phyloP scores from a whole-genome alignment of 2,797 vertebrate species.

The Mionectes olivaceus region DNA sequence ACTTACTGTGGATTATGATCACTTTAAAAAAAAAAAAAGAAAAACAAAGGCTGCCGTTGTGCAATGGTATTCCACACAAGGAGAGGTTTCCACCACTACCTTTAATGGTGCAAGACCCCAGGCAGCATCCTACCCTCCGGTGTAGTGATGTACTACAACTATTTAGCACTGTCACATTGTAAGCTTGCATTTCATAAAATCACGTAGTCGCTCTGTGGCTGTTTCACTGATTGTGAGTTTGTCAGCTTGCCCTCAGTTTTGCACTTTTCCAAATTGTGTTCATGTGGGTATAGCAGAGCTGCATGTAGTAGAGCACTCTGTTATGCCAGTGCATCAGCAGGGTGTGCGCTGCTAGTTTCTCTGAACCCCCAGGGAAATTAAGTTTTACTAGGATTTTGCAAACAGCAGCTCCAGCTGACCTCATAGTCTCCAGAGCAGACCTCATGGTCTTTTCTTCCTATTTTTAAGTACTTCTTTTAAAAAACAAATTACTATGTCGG shows the following conservation, averaged over 20 bases:
- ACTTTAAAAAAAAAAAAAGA: not conserved
- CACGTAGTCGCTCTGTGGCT: not conserved
- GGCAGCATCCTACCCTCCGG: not conserved
- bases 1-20: not conserved
- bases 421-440: not conserved
- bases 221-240: not conserved
- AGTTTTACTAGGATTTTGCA: not conserved
- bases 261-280: not conserved
- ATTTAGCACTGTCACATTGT: not conserved
- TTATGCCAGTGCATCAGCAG: not conserved
- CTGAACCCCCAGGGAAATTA: not conserved
- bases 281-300: fast-evolving
- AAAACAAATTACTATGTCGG: not conserved
- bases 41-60: not conserved
- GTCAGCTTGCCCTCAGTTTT: not conserved
- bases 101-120: not conserved
- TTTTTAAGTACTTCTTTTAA: not conserved
- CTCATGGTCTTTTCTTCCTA: not conserved
- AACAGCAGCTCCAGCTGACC: not conserved
- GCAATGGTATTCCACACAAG: fast-evolving
- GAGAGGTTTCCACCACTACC: not conserved
- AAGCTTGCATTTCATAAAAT: not conserved
- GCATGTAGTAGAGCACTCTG: not conserved
- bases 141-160: not conserved
- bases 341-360: not conserved